phyloP scores from a whole-genome alignment of 2,113 vertebrate genomes.

The Tachycineta bicolor region DNA sequence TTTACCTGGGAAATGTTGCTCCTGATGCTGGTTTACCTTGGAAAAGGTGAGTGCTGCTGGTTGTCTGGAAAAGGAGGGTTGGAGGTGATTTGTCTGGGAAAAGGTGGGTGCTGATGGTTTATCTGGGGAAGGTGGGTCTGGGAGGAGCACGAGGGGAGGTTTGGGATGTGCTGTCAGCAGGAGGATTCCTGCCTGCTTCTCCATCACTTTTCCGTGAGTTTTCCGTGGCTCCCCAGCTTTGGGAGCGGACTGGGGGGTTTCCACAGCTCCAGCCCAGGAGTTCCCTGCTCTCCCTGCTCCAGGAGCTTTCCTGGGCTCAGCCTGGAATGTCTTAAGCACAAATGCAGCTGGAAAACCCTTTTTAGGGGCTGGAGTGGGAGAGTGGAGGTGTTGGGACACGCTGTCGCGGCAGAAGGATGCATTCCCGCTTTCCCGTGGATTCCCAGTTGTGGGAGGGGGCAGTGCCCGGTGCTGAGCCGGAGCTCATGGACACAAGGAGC shows the following conservation, averaged over 20 bases:
- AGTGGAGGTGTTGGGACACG: rapidly evolving
- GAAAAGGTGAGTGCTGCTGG: neutral
- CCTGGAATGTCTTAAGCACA: rapidly evolving
- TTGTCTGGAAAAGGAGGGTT: neutral
- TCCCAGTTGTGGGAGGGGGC: too few relatives aligned
- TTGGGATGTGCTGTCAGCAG: neutral
- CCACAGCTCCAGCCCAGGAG: neutral
- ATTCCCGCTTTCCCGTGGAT: rapidly evolving
- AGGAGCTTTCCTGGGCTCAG: neutral
- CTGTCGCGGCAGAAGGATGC: rapidly evolving
- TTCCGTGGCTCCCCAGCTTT: neutral
- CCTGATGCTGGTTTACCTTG: neutral
- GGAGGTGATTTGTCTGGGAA: neutral
- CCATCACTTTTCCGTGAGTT: rapidly evolving
- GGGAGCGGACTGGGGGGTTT: neutral
- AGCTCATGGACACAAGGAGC: rapidly evolving
- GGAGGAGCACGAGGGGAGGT: rapidly evolving
- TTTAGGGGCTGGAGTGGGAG: rapidly evolving
- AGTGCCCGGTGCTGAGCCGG: rapidly evolving
- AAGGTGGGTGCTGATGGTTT: neutral
- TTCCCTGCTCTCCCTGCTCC: neutral
- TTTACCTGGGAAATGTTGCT: too few relatives aligned
- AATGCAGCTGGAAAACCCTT: rapidly evolving
- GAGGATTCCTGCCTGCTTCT: neutral
- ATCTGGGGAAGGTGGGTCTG: neutral